phyloP scores from a whole-genome alignment of 2,797 vertebrate genomes.

The Acomys russatus region DNA sequence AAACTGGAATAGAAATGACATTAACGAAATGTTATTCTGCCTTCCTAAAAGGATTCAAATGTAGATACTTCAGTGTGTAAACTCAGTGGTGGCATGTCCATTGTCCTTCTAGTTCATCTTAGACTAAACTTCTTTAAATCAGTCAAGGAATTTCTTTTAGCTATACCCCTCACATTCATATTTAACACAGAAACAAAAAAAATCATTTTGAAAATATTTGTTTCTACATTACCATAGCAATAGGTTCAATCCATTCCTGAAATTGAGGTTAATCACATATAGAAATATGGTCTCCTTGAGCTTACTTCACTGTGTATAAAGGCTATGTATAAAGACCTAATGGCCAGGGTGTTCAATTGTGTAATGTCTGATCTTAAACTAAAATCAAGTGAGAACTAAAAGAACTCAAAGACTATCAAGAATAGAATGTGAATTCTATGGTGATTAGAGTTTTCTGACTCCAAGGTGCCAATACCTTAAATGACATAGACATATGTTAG shows the following conservation, averaged over 20 bases:
- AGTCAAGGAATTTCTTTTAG: neutral
- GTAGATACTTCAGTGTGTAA: neutral
- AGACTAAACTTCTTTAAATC: neutral
- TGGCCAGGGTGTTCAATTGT: neutral
- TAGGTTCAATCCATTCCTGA: neutral
- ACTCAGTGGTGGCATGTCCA: neutral
- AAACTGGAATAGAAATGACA: neutral
- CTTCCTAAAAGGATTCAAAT: neutral
- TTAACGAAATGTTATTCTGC: neutral
- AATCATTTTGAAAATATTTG: neutral
- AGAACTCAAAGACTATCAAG: neutral
- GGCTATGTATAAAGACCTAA: neutral
- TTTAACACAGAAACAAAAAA: neutral
- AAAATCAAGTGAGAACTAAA: neutral
- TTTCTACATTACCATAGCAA: neutral
- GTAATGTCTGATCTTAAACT: neutral
- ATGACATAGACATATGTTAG: neutral
- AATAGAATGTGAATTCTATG: neutral
- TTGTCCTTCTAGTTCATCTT: neutral
- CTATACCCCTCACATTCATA: neutral
- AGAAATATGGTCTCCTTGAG: too few relatives aligned
- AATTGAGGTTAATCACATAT: too few relatives aligned
- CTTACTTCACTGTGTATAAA: neutral
- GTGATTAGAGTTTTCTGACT: neutral
- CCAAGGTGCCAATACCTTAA: neutral